Base-by-base conservation (phyloP, 53 echinoderm and acorn worm genomes). In the Henricia sp. region DNA sequence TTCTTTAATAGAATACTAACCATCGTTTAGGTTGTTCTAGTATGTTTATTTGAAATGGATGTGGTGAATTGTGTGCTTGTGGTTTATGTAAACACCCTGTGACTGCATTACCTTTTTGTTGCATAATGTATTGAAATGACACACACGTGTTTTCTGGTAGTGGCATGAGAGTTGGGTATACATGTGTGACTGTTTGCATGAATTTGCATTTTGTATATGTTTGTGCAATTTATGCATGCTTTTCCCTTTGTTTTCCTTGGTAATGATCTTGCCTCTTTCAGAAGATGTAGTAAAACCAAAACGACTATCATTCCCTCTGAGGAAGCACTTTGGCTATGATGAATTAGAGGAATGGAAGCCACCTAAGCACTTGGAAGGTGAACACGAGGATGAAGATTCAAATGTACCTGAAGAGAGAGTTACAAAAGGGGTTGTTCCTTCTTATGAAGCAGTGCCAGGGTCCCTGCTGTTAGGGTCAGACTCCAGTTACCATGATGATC, bases 341-440 rank as follows among this genome's bases (percentile, higher is more conserved):
- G 80, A 63, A 33, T 44, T 80, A 39, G 80, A 80, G 12, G 80
- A 80, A 21, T 80, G 80, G 80, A 80, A 80, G 50, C 80, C 80
- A 1, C 80, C 80, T 11, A 80, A 80, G 50, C 48, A 42, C 34
- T 29, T 21, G 0, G 36, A 44, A 44, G 40, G 12, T 34, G 46
- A 64, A 14, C 29, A 37, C 23, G 14, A 29, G 76, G 76, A 76
- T 27, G 59, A 58, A 21, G 29, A 9, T 13, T 23, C 42, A 9
- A 30, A 57, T 19, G 38, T 41, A 17, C 16, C 24, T 23, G 40
- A 37, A n/a, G 27, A 70, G 29, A 37, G 6, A 24, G 8, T 37
- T 12, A 44, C 43, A 19, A 30, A 70, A 44, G 33, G 43, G 19
- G 11, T 9, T 6, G 70, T 30, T 44, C 46, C 70, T 23, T 27